phyloP scores from a whole-genome alignment of 2,888 invertebrate species.

The Dusona sp. region DNA sequence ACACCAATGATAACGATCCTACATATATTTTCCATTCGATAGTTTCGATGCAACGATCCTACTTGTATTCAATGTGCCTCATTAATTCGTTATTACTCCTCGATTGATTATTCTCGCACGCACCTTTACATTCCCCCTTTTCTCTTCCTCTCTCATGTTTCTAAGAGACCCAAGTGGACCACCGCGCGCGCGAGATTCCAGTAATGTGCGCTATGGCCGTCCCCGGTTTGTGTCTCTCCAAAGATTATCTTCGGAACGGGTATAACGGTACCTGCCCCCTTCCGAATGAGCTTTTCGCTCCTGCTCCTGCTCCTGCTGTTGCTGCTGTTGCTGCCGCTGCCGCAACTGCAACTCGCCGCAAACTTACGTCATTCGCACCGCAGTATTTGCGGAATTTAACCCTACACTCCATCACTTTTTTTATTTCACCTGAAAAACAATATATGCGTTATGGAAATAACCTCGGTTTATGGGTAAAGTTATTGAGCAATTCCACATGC shows the following conservation, averaged over 20 bases:
- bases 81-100: constrained; percentile 36
- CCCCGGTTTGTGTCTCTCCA: constrained; percentile 59
- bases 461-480: background rate
- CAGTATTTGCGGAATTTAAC: constrained; percentile 54
- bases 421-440: background rate
- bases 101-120: constrained; percentile 36
- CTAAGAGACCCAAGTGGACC: constrained; percentile 19
- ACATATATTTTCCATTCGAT: constrained; percentile 15
- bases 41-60: constrained; percentile 28
- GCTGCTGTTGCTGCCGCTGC: constrained; percentile 8
- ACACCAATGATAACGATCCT: constrained; percentile 14
- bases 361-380: constrained; percentile 51
- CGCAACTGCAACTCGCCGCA: constrained; percentile 11
- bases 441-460: constrained; percentile 1
- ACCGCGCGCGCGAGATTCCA: background rate
- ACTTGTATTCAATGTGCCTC: constrained; percentile 21
- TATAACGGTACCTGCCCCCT: constrained; percentile 61
- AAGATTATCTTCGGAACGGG: constrained; percentile 66
- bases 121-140: background rate
- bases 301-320: constrained; percentile 20
- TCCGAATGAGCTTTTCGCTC: constrained; percentile 44
- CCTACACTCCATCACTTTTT: constrained; percentile 16
- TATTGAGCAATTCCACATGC: background rate
- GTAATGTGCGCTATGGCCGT: constrained; percentile 29
- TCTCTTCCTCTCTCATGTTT: constrained; percentile 7